A percentile compares a stretch with the other conserved stretches of the same genome.
phyloP scores from a whole-genome alignment of 2,797 vertebrate genomes.

The Phoxinus dragarum region DNA sequence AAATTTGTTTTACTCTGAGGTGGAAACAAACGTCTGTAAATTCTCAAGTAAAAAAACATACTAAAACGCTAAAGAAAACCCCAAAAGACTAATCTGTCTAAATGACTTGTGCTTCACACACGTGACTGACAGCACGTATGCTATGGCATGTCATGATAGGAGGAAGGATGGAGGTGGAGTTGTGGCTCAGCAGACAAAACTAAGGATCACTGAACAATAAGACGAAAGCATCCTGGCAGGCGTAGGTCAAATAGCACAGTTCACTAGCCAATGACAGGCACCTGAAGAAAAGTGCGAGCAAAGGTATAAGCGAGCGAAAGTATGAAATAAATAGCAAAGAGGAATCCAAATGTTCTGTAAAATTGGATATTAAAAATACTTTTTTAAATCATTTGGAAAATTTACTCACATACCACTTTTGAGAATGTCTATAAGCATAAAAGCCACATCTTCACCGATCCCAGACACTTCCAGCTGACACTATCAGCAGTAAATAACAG shows the following conservation, averaged over 20 bases:
- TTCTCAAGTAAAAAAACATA: not conserved
- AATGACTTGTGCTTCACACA: not conserved
- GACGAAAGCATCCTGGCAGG: conserved; percentile 14
- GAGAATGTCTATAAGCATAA: conserved; percentile 1
- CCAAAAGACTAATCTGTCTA: not conserved
- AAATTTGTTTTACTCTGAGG: not conserved
- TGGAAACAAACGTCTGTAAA: not conserved
- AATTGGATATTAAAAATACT: not conserved
- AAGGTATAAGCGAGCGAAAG: not conserved
- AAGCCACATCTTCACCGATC: not conserved
- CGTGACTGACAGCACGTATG: not conserved
- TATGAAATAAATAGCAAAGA: not conserved
- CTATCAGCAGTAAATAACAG: conserved; percentile 2
- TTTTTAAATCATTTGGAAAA: not conserved
- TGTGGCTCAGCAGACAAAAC: not conserved
- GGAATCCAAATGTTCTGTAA: not conserved
- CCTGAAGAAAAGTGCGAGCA: not conserved
- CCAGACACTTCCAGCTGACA: not conserved
- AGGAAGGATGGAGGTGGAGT: conserved; percentile 1
- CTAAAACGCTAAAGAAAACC: not conserved
- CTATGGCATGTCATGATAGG: not conserved
- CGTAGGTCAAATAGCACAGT: conserved; percentile 35
- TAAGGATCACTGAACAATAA: conserved; percentile 49
- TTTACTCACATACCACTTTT: not conserved
- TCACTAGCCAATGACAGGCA: not conserved